A percentile compares a stretch with the other conserved stretches of the same genome.
These are phyloP conservation scores for Cottus gobio DNA, from an alignment of 2,113 vertebrate species.

Conservation along the genomic window DNA sequence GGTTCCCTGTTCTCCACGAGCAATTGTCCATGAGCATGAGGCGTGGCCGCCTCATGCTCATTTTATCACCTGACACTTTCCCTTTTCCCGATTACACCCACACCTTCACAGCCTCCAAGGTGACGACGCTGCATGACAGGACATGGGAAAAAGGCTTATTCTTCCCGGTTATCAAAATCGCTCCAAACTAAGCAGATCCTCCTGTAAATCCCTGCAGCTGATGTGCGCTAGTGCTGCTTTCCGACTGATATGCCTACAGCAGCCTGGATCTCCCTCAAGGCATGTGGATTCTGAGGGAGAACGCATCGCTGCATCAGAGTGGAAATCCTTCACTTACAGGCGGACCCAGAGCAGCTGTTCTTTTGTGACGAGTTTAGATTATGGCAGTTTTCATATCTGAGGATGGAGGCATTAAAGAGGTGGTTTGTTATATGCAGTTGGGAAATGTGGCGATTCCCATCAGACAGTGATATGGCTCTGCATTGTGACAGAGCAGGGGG, in stretches of 20 bases:
- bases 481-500: constrained; percentile 40
- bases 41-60: constrained; percentile 57
- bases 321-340: constrained; percentile 45
- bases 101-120: constrained; percentile 46
- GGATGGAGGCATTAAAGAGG: constrained; percentile 40
- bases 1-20: no score
- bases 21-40: no score
- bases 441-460: constrained; percentile 19
- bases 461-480: constrained; percentile 31
- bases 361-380: constrained; percentile 36
- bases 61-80: constrained; percentile 71
- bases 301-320: neutral
- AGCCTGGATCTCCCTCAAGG: constrained; percentile 27
- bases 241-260: constrained; percentile 42
- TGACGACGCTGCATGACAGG: constrained; percentile 46
- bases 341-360: constrained; percentile 18
- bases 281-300: constrained; percentile 20
- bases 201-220: constrained; percentile 55
- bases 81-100: constrained; percentile 55
- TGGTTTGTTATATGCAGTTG: constrained; percentile 6
- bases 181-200: constrained; percentile 57
- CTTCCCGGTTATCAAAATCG: constrained; percentile 48
- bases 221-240: constrained; percentile 20
- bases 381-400: constrained; percentile 26
- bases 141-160: constrained; percentile 52